Percentiles rank a stretch among this genome's conserved stretches.
Conservation (phyloP, 1,140 invertebrate genomes). For the Drosophila ironensis region DNA sequence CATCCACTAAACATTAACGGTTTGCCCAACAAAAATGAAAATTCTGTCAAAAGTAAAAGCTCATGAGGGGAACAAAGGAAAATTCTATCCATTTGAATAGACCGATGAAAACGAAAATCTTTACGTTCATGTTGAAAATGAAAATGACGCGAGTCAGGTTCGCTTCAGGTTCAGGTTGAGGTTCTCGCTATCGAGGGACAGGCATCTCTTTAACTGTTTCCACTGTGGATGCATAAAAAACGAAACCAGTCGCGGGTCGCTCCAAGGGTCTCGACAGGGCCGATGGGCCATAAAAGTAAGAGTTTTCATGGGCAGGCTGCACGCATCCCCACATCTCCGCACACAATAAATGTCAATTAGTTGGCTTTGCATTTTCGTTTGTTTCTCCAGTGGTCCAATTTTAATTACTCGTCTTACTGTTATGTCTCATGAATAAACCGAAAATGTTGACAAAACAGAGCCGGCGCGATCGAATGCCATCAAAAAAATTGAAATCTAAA, state of each 20-base stretch:
- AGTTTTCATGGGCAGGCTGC: constrained; percentile 40
- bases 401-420: constrained; percentile 69
- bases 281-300: constrained; percentile 47
- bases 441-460: constrained; percentile 35
- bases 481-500: constrained; percentile 55
- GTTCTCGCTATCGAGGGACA: constrained; percentile 9
- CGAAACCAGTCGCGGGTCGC: constrained; percentile 19
- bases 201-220: constrained; percentile 16
- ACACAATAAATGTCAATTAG: constrained; percentile 58
- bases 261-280: constrained; percentile 7
- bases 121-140: background rate
- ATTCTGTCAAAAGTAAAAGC: constrained; percentile 43
- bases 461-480: constrained; percentile 40
- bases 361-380: constrained; percentile 23
- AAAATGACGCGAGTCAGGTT: background rate
- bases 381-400: constrained; percentile 45
- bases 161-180: constrained; percentile 6
- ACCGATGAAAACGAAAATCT: constrained; percentile 23
- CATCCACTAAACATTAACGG: constrained; percentile 9
- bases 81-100: constrained; percentile 20
- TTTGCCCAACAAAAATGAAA: constrained; percentile 19
- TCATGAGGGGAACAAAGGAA: constrained; percentile 1
- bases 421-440: constrained; percentile 67
- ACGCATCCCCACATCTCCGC: too few relatives aligned
- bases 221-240: constrained; percentile 13